These are phyloP conservation scores for Stomorhina lunata DNA, from an alignment of 2,888 invertebrate genomes.

Conservation along the genomic window DNA sequence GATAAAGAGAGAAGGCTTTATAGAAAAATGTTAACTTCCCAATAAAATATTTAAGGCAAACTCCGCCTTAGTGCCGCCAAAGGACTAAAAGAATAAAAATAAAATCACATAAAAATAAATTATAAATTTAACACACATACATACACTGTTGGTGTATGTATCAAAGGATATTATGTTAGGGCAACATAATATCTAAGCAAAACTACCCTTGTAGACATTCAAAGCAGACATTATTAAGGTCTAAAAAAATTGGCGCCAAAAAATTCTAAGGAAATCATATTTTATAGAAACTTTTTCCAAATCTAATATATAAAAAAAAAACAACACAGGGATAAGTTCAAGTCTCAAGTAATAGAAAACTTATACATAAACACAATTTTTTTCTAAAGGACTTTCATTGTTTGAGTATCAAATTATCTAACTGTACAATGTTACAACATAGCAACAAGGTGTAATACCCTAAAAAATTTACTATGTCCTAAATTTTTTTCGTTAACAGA, in stretches of 20 bases:
- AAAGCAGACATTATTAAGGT: constrained; percentile 25
- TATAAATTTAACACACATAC: not conserved
- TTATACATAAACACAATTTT: not conserved
- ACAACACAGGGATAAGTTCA: not conserved
- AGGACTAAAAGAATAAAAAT: constrained; percentile 43
- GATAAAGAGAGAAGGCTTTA: constrained; percentile 53
- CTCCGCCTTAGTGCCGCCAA: constrained; percentile 54
- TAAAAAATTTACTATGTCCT: constrained; percentile 28
- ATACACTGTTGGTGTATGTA: not conserved
- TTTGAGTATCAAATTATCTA: constrained; percentile 33
- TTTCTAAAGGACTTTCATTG: not conserved
- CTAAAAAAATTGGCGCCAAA: constrained; percentile 67
- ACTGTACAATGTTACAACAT: constrained; percentile 60
- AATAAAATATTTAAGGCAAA: constrained; percentile 8
- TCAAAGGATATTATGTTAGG: not conserved
- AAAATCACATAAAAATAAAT: constrained; percentile 37
- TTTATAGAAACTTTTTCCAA: constrained; percentile 24
- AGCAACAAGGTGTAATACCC: constrained; percentile 56
- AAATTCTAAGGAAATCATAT: constrained; percentile 39
- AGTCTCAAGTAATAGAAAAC: not conserved
- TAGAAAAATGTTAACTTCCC: not conserved
- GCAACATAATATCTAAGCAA: not conserved
- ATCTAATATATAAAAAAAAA: not conserved
- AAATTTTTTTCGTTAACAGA: constrained; percentile 25
- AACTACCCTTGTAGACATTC: constrained; percentile 63